Evolutionary conservation across 1,140 invertebrate species (phyloP).

Genomic region (Drosophila ironensis): DNA sequence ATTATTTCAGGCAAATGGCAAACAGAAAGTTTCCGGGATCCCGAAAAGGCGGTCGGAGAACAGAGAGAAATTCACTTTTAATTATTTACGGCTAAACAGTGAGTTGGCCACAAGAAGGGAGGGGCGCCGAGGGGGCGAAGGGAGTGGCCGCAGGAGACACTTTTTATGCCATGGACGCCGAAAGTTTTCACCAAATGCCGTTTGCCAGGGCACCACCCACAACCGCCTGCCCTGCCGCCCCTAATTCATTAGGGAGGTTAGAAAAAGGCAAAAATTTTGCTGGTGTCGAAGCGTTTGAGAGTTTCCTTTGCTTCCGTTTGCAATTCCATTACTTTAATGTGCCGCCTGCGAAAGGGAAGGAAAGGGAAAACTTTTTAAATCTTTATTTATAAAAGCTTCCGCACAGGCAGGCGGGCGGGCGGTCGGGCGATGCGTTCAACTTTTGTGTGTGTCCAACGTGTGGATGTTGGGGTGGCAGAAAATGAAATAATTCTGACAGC

Average conservation of each 20-base stretch:
- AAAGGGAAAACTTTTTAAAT: slow-evolving; percentile 69
- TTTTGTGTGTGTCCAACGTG: slow-evolving; percentile 24
- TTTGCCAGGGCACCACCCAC: not conserved
- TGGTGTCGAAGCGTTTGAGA: slow-evolving; percentile 49
- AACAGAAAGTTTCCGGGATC: slow-evolving; percentile 26
- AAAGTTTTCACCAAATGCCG: slow-evolving; percentile 38
- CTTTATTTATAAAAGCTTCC: slow-evolving; percentile 76
- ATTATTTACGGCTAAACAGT: slow-evolving; percentile 52
- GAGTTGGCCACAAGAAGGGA: slow-evolving; percentile 12
- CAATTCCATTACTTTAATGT: slow-evolving; percentile 74
- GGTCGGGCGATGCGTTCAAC: too few species aligned
- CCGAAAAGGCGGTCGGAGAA: not conserved
- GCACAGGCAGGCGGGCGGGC: slow-evolving; percentile 41
- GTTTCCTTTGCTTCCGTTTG: slow-evolving; percentile 54
- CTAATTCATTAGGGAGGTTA: slow-evolving; percentile 26
- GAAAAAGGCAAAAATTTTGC: slow-evolving; percentile 10
- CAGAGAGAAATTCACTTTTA: slow-evolving; percentile 41
- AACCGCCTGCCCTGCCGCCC: not conserved
- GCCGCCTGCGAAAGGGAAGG: slow-evolving; percentile 5
- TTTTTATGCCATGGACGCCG: slow-evolving; percentile 24
- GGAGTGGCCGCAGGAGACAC: slow-evolving; percentile 35
- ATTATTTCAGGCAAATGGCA: slow-evolving; percentile 19
- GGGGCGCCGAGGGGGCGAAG: too few species aligned
- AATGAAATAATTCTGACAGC: slow-evolving; percentile 71
- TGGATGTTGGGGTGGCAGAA: slow-evolving; percentile 8